Evolutionary conservation across 2,113 vertebrate genomes (phyloP).

Genomic region (Clarias magur): DNA sequence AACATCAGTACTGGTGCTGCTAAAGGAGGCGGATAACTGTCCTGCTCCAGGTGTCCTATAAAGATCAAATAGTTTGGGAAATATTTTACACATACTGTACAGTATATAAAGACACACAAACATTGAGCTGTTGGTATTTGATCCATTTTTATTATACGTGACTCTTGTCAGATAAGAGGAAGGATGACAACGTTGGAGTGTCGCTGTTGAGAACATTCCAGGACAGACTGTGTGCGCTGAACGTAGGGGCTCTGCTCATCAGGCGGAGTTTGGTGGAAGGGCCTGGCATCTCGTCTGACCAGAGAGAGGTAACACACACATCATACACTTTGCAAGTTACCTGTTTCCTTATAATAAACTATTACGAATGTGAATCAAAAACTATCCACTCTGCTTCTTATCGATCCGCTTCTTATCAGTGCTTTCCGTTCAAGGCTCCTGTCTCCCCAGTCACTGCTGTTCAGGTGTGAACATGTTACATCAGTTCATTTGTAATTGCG

Average conservation of each 20-base stretch:
- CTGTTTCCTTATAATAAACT: too few relatives aligned
- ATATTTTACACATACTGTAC: neutral
- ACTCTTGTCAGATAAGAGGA: constrained; percentile 6
- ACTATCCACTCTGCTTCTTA: too few relatives aligned
- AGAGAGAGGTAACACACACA: constrained; percentile 65
- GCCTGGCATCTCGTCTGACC: constrained; percentile 61
- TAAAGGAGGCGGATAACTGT: constrained; percentile 64
- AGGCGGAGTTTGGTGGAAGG: constrained; percentile 60
- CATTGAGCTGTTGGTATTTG: neutral
- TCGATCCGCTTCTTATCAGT: too few relatives aligned
- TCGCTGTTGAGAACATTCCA: constrained; percentile 64
- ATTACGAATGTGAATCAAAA: too few relatives aligned
- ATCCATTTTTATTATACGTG: neutral
- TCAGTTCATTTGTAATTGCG: too few relatives aligned
- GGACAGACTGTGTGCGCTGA: constrained; percentile 64
- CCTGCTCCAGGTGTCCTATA: constrained; percentile 16
- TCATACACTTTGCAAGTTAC: neutral
- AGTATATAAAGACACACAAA: neutral
- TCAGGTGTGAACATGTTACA: too few relatives aligned
- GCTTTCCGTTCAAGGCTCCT: too few relatives aligned
- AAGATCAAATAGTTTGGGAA: neutral
- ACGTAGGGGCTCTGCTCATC: constrained; percentile 61
- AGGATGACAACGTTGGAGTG: constrained; percentile 60
- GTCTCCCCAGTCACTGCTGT: too few relatives aligned
- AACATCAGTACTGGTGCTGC: constrained; percentile 70